Conservation (phyloP, 2,797 vertebrate genomes). For the Platyrinchus mystaceus region DNA sequence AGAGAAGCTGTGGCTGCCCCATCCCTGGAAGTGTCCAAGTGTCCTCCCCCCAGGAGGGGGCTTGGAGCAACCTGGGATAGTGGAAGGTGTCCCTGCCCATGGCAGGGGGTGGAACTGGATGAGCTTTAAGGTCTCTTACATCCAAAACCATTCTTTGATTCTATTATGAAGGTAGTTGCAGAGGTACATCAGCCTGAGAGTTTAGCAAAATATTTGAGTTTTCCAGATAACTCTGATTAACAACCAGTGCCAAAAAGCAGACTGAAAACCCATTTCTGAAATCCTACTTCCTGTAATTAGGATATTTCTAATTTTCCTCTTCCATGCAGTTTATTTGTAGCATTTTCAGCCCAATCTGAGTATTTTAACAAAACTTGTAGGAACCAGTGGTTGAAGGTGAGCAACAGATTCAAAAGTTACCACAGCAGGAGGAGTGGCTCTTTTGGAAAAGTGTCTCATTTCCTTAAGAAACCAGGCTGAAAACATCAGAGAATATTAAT, state of each 20-base stretch:
- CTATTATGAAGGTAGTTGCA: not conserved
- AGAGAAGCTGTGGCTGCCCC: not conserved
- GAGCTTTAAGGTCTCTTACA: not conserved
- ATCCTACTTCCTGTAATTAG: rapidly evolving
- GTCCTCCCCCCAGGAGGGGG: no score
- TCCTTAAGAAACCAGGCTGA: not conserved
- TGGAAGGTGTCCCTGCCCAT: not conserved
- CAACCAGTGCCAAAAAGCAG: not conserved
- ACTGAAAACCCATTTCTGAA: not conserved
- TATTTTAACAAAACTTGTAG: not conserved
- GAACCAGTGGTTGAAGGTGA: not conserved
- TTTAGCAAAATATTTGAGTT: not conserved
- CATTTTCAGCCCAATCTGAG: not conserved
- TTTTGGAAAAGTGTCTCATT: not conserved
- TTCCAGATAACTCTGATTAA: not conserved
- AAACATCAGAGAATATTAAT: not conserved
- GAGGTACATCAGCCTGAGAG: not conserved
- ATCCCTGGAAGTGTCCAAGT: not conserved
- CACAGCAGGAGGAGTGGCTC: not conserved
- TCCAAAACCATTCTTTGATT: not conserved
- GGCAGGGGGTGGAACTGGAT: rapidly evolving
- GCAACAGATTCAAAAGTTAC: not conserved
- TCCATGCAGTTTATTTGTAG: not conserved
- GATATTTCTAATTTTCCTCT: not conserved
- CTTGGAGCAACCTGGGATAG: rapidly evolving